Evolutionary conservation across 2,113 vertebrate species (phyloP).

Genomic region (Coreoperca whiteheadi): DNA sequence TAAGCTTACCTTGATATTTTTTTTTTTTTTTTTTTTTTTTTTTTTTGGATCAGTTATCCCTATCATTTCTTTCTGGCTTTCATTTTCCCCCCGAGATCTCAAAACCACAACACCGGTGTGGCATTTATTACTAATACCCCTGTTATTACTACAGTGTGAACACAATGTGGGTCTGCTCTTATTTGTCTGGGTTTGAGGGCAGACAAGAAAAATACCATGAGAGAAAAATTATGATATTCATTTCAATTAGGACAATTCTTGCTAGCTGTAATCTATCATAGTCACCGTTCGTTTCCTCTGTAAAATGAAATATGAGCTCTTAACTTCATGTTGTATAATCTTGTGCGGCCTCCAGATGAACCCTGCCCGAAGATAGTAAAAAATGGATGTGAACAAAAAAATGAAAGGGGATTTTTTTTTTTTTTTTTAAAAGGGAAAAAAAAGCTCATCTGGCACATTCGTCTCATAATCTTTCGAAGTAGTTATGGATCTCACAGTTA

Average conservation of each 20-base stretch:
- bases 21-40: conserved; percentile 43
- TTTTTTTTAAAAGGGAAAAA: neutral
- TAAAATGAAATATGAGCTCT: conserved; percentile 63
- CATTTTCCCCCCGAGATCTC: conserved; percentile 42
- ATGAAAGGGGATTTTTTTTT: neutral
- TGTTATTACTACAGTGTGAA: conserved; percentile 53
- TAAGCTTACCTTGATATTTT: conserved; percentile 1
- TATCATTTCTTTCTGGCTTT: conserved; percentile 40
- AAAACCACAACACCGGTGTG: conserved; percentile 35
- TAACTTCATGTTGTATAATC: conserved; percentile 63
- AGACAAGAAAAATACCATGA: conserved; percentile 60
- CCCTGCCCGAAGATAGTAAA: conserved; percentile 42
- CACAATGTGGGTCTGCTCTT: conserved; percentile 37
- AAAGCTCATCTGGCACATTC: conserved; percentile 30
- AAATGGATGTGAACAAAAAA: conserved; percentile 22
- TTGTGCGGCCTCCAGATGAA: conserved; percentile 66
- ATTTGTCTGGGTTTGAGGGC: conserved; percentile 63
- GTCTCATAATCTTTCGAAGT: conserved; percentile 26
- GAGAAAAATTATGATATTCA: conserved; percentile 70
- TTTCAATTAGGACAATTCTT: conserved; percentile 72
- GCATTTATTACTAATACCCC: conserved; percentile 53
- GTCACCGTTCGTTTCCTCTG: conserved; percentile 60
- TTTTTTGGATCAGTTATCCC: conserved; percentile 50
- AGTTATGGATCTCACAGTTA: conserved; percentile 25
- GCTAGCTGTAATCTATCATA: conserved; percentile 67